These are phyloP conservation scores for Formica selysi DNA, from an alignment of 1,140 invertebrate genomes.

Conservation along the genomic window DNA sequence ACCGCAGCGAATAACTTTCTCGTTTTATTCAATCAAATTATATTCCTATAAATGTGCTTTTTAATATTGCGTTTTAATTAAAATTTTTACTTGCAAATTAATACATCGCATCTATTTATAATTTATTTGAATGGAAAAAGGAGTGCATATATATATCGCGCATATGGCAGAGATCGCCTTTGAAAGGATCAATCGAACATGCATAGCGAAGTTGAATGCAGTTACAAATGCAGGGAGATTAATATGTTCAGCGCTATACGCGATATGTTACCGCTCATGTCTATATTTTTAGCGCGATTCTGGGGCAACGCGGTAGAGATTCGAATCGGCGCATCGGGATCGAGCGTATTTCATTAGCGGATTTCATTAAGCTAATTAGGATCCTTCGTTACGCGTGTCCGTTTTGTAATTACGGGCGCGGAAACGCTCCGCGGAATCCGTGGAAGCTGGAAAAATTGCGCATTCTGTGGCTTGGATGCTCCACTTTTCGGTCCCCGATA, in stretches of 20 bases:
- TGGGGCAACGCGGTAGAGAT: conserved; percentile 8
- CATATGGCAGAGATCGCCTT: not conserved
- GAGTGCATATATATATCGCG: not conserved
- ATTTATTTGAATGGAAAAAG: not conserved
- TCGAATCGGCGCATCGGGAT: conserved; percentile 17
- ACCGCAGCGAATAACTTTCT: not conserved
- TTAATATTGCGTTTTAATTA: not conserved
- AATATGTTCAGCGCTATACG: not conserved
- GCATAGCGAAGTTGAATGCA: conserved; percentile 7
- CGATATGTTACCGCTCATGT: not conserved
- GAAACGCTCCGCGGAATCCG: conserved; percentile 72
- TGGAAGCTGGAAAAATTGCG: conserved; percentile 62
- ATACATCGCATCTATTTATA: not conserved
- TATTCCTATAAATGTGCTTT: not conserved
- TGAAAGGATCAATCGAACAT: conserved; percentile 30
- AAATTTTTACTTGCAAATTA: not conserved
- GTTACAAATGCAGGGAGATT: not conserved
- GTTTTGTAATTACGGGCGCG: conserved; percentile 69
- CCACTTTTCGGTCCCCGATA: conserved; percentile 49
- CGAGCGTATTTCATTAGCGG: conserved; percentile 67
- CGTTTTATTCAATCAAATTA: not conserved
- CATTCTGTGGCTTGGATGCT: conserved; percentile 48
- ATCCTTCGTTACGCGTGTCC: conserved; percentile 61
- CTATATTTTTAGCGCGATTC: conserved; percentile 21
- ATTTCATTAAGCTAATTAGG: conserved; percentile 75